Base-by-base conservation (phyloP, 2,797 vertebrate genomes). In the Tauraco hartlaubi region DNA sequence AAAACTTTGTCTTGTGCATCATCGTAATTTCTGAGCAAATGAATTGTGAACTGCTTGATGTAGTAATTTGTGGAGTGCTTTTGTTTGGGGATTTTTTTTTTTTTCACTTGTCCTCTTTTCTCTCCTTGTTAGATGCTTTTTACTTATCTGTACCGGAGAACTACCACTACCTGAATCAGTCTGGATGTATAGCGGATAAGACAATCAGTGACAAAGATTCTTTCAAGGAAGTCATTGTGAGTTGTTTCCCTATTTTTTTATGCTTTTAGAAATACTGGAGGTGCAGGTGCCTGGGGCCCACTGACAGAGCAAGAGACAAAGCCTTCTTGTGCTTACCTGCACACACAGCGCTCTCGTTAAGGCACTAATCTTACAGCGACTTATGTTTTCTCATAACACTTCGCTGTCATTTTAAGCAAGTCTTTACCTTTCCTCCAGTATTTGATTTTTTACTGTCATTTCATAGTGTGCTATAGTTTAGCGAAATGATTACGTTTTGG, bases 161-260 rank as follows among this genome's bases (percentile, higher is more conserved):
- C 95, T 99, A 99, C 97, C 98, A 99, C 97, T 99, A 99, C 98
- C 98, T 99, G 98, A 99, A 98, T 94, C 99, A 99, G 55, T 99
- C 99, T 75, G 98, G 98, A 93, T 99, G 98, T 94, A 51, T 91
- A 83, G 66, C 67, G 1, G 99, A 99, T 96, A 98, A 98, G 97
- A 99, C 99, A 93, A 99, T 99, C 98, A 99, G 92, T 68, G 99
- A 99, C 97, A 97, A 94, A 62, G 97, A 98, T 94, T 98, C 98
- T 52, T 99, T 99, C 94, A 98, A 98, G 90, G 99, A 99, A 77
- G 99, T 99, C 37, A 98, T 99, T 98, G 99, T 99, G 96, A 98
- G 98, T 98, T 86, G 23, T 48, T 95, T 88, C 39, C 29, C 67
- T 73, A 20, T 20, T 76, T 73, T 54, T 72, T 84, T 75, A 17